Evolutionary conservation across 2,113 vertebrate genomes (phyloP), one percentile per base, ranked within the genome.

Genomic region (Serilophus lunatus): DNA sequence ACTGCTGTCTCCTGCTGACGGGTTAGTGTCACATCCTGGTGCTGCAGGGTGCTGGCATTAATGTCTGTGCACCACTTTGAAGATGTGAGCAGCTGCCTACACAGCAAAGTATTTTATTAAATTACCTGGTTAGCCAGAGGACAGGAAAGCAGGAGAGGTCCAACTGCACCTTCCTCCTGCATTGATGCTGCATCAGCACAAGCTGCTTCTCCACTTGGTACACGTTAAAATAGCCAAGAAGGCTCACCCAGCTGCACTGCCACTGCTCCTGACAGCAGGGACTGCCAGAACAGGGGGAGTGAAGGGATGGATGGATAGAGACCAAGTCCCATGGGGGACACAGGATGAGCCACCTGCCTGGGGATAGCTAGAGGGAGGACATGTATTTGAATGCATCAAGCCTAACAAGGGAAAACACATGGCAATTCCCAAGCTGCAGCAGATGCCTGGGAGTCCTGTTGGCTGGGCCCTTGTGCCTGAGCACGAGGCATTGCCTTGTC

Each of bases 361-460:
- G 65, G 89, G 91, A 51, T 7, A 84, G 91, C 94, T 61, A 50
- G 47, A 91, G 88, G 94, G 74, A 85, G 44, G 65, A 92, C 36
- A 45, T 1, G 2, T 3, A 66, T 63, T 28, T 82, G 86, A 91
- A 81, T 26, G 65, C 61, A 64, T 82, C 60, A 33, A 7, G 44
- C 36, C 69, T 71, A 65, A 50, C 76, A 88, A n/a, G 56, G 57
- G 57, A 79, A 64, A 92, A 75, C 68, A 86, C 42, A 6, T 0
- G 75, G 68, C 80, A 91, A 91, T 84, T 92, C 88, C 72, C 83
- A 78, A 64, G 94, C 69, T 93, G 80, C 60, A 56, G 91, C 86
- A 92, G 72, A 82, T 36, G 68, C 82, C 71, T 51, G 33, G 31
- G 59, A 88, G 64, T 74, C 54, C 60, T 74, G 23, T 18, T 74